These are phyloP conservation scores for Ladona fulva DNA, from an alignment of 1,140 invertebrate genomes.

Conservation along the genomic window DNA sequence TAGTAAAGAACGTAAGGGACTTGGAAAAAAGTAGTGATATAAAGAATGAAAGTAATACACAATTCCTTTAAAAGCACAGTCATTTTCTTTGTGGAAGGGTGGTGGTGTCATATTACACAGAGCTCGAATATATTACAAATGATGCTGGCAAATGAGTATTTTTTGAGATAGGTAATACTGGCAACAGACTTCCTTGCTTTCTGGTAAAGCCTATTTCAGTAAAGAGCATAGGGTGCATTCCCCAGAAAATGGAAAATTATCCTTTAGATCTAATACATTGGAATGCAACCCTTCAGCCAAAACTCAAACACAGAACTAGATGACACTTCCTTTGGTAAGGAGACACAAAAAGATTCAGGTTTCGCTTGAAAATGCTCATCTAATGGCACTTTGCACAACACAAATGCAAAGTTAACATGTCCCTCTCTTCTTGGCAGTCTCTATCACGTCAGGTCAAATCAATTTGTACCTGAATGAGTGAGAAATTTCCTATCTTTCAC, in stretches of 20 bases:
- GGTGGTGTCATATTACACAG: conserved; percentile 12
- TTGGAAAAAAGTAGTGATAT: neutral
- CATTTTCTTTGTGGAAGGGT: conserved; percentile 14
- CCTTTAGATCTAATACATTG: neutral
- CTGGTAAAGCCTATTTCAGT: neutral
- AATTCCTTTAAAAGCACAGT: conserved; percentile 17
- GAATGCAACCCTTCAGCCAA: neutral
- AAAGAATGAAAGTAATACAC: conserved; percentile 10
- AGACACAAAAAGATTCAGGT: conserved; percentile 5
- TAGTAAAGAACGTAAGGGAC: neutral
- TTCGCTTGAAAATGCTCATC: neutral
- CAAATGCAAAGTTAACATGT: neutral
- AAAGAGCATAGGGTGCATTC: neutral
- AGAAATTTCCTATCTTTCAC: neutral
- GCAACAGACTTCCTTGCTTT: conserved; percentile 11
- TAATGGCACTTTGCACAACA: neutral
- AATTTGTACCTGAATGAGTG: neutral
- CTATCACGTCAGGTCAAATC: neutral
- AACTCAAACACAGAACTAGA: neutral
- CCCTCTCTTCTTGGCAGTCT: neutral
- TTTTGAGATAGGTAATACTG: conserved; percentile 14
- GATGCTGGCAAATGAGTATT: conserved; percentile 9
- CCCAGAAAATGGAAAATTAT: neutral
- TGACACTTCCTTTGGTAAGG: neutral
- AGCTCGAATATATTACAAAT: conserved; percentile 17